Percentiles rank a stretch among this genome's conserved stretches.
Conservation (phyloP, 2,113 vertebrate genomes). For the Paramisgurnus dabryanus region DNA sequence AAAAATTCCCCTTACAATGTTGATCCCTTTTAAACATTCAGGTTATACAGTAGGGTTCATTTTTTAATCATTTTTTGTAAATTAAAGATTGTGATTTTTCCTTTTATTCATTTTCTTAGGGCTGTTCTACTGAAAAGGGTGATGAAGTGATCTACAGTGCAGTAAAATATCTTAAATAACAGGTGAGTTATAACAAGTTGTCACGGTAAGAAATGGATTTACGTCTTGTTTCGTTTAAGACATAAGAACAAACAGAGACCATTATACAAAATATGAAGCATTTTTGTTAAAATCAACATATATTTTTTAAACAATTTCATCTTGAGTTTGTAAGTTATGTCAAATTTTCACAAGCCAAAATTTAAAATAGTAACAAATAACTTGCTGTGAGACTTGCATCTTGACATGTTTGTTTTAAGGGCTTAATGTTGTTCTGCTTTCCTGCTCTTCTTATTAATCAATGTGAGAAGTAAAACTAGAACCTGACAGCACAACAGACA, state of each 20-base stretch:
- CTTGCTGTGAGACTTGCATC: too few relatives aligned
- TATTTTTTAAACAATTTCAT: too few relatives aligned
- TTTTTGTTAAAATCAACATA: too few relatives aligned
- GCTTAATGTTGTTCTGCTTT: background rate
- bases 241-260: background rate
- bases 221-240: background rate
- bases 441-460: background rate
- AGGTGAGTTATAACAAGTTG: slow-evolving; percentile 1
- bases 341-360: too few relatives aligned
- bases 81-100: background rate
- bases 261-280: too few relatives aligned
- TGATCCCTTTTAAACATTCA: too few relatives aligned
- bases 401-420: too few relatives aligned
- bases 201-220: background rate
- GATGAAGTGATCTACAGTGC: slow-evolving; percentile 39
- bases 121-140: background rate
- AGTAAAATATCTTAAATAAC: background rate
- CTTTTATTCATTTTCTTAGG: background rate
- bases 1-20: too few relatives aligned
- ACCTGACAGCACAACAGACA: background rate
- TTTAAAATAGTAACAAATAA: too few relatives aligned
- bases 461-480: slow-evolving; percentile 9
- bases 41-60: too few relatives aligned
- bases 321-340: too few relatives aligned
- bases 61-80: background rate